Conservation (phyloP, 1,140 invertebrate species). For the Zeugodacus cucurbitae region DNA sequence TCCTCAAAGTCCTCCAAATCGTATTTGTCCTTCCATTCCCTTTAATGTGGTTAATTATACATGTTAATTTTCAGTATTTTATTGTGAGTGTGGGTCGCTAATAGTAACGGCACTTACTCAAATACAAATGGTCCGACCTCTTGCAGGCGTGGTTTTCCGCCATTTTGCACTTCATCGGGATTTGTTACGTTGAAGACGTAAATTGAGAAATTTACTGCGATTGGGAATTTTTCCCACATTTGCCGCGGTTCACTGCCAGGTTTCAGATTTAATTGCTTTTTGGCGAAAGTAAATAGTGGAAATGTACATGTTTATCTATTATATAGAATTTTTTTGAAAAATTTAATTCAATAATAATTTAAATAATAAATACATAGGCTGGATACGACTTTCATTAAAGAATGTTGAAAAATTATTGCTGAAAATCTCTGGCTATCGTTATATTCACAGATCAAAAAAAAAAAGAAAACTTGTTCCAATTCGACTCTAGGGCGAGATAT, state of each 20-base stretch:
- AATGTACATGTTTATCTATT: no score
- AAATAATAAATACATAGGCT: no score
- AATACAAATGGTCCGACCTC: constrained; percentile 81
- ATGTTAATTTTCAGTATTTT: neutral
- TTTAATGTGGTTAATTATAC: constrained; percentile 53
- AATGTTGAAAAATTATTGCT: no score
- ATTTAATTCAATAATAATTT: no score
- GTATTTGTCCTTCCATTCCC: constrained; percentile 80
- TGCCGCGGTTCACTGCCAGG: constrained; percentile 72
- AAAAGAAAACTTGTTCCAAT: no score
- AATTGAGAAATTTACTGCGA: constrained; percentile 77
- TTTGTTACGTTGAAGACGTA: constrained; percentile 89
- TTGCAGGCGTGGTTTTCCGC: constrained; percentile 74
- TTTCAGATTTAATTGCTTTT: constrained; percentile 70
- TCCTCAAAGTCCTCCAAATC: constrained; percentile 73
- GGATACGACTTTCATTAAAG: no score
- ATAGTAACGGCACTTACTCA: constrained; percentile 70
- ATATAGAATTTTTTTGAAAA: no score
- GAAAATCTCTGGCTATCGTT: no score
- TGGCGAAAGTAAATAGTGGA: no score
- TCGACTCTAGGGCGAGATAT: no score
- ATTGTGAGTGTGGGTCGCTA: neutral
- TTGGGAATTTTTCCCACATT: constrained; percentile 75
- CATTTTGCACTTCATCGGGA: constrained; percentile 75
- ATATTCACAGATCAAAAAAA: no score